Percentiles rank a stretch among this genome's conserved stretches.
phyloP scores from a whole-genome alignment of 2,888 invertebrate genomes.

The Scaptomyza flava region DNA sequence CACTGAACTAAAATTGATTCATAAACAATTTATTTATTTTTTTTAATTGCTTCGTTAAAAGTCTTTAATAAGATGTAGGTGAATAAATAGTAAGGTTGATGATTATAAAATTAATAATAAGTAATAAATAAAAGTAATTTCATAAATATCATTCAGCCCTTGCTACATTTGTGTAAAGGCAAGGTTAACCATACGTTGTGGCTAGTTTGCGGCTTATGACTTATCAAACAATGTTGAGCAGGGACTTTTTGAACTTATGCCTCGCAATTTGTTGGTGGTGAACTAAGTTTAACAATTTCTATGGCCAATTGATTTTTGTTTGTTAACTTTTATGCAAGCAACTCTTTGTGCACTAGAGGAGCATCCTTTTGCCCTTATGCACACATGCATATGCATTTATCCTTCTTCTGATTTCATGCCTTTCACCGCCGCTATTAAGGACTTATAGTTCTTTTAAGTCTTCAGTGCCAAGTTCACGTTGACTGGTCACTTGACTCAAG shows the following conservation, averaged over 20 bases:
- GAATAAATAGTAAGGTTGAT: too few species aligned
- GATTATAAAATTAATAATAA: too few species aligned
- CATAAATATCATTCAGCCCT: slow-evolving; percentile 8
- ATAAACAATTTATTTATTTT: too few species aligned
- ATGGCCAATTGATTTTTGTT: slow-evolving; percentile 70
- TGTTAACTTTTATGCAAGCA: slow-evolving; percentile 63
- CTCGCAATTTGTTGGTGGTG: slow-evolving; percentile 1
- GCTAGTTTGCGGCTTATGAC: slow-evolving; percentile 45
- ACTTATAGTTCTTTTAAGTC: slow-evolving; percentile 46
- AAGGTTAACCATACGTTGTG: slow-evolving; percentile 27
- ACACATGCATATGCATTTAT: slow-evolving; percentile 10
- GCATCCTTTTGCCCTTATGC: slow-evolving; percentile 32
- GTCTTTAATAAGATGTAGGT: neutral
- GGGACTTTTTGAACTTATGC: slow-evolving; percentile 2
- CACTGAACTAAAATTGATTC: too few species aligned
- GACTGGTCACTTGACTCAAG: slow-evolving; percentile 49
- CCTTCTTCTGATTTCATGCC: slow-evolving; percentile 5
- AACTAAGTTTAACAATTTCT: slow-evolving; percentile 23
- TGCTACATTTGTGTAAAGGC: slow-evolving; percentile 22
- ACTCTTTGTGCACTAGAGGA: slow-evolving; percentile 38
- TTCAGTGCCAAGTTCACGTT: slow-evolving; percentile 72
- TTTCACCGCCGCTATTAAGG: slow-evolving; percentile 8
- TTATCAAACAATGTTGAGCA: slow-evolving; percentile 30
- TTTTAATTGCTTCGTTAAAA: too few species aligned
- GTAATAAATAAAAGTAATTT: too few species aligned